Base-by-base conservation (phyloP, 2,888 invertebrate genomes). In the Petrolisthes manimaculis region DNA sequence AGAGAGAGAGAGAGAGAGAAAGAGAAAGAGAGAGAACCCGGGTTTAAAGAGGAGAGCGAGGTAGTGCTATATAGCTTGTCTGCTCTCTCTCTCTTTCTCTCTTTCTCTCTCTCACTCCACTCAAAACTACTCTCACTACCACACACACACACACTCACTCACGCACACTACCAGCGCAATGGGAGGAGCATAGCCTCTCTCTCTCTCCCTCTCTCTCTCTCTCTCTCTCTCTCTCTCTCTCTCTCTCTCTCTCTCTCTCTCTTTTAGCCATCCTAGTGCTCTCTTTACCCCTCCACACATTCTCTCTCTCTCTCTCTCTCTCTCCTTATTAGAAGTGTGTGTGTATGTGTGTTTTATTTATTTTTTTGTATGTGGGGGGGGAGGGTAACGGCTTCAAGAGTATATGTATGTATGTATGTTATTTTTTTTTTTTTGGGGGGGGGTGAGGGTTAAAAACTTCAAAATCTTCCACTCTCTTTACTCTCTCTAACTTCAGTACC, bases 1-100 rank as follows among this genome's bases (percentile, higher is more conserved):
- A 71, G 83, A 81, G 81, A 81, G 81, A 61, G 81, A 67, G 81
- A 81, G 67, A 81, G 83, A 71, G 83, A 83, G 55, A 56, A 54
- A 83, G 74, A 74, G 74, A 83, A 54, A 83, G 74, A 54, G 74
- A 83, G 74, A 83, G 71, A 83, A 54, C 71, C 54, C 51, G 53
- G 54, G 53, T 53, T 12, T 18, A 5, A 53, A n/a, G n/a, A n/a
- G 53, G 77, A 77, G 77, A 77, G 77, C 37, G 77, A 77, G 51
- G 53, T 37, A 37, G 75, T 51, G 75, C 37, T 37, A 75, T 37
- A 75, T 37, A 75, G 75, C 37, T 37, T n/a, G 51, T 53, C n/a
- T 9, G 61, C 6, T 61, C 61, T 14, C 61, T 14, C 61, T 61
- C 61, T 61, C 61, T 61, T 14, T 61, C 14, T 61, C 61, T 61